Conservation (phyloP, 2,797 vertebrate genomes). For the Chaetophractus vellerosus region DNA sequence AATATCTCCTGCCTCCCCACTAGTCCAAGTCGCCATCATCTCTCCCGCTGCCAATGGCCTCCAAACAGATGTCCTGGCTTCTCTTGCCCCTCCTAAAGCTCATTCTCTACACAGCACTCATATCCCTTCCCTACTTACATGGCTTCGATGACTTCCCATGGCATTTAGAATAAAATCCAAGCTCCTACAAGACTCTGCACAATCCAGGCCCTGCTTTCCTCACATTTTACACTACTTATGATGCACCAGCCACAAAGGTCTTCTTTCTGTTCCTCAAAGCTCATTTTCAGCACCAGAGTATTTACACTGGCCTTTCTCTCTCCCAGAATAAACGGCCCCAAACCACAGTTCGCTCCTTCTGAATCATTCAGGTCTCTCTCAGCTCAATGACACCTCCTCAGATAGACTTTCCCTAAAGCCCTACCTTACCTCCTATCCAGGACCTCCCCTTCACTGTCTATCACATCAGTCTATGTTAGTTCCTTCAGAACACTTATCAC, state of each 20-base stretch:
- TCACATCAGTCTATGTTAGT: not conserved
- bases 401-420: not conserved
- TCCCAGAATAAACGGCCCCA: not conserved
- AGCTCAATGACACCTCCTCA: not conserved
- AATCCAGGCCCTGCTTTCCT: rapidly evolving
- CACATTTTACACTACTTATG: not conserved
- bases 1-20: not conserved
- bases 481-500: not conserved
- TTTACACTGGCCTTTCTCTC: not conserved
- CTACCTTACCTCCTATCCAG: not conserved
- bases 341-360: not conserved
- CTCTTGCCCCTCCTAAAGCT: not conserved
- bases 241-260: not conserved
- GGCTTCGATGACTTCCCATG: not conserved
- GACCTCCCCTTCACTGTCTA: not conserved
- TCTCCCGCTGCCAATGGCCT: not conserved
- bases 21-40: not conserved
- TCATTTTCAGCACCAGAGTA: not conserved
- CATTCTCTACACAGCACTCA: not conserved
- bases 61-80: not conserved
- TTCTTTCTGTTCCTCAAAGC: not conserved
- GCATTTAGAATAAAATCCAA: not conserved
- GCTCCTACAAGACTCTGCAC: not conserved
- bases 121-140: not conserved
- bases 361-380: not conserved